Percentiles rank a stretch among this genome's conserved stretches.
phyloP scores from a whole-genome alignment of 1,140 invertebrate genomes.

The Coptotermes formosanus region DNA sequence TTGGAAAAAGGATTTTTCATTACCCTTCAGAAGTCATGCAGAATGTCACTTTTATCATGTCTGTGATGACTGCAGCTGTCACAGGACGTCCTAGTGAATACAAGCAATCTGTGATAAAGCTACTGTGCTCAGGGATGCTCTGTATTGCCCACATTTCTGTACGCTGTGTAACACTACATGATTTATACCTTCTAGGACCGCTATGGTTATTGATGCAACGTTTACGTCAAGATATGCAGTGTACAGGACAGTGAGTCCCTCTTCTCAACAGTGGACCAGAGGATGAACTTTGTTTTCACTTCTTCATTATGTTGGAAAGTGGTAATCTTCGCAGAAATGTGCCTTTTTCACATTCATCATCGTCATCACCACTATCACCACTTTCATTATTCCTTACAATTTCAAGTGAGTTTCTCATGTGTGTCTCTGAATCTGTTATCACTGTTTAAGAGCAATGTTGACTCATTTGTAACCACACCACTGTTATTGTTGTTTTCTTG shows the following conservation, averaged over 20 bases:
- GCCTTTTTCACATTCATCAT: background rate
- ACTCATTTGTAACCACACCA: background rate
- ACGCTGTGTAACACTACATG: background rate
- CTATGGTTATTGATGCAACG: background rate
- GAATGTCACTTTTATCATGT: too few relatives aligned
- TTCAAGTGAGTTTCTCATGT: background rate
- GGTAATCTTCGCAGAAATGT: background rate
- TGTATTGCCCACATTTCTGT: background rate
- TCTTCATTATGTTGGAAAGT: slow-evolving; percentile 6
- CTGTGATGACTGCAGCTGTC: too few relatives aligned
- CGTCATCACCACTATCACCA: background rate
- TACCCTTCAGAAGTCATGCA: background rate
- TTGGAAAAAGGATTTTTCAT: background rate
- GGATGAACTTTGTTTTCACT: background rate
- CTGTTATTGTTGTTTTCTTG: background rate
- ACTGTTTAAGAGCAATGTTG: background rate
- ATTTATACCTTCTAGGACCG: background rate
- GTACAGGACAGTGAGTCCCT: background rate
- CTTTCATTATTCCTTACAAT: background rate
- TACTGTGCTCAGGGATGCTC: background rate
- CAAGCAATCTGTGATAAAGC: background rate
- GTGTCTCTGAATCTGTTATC: background rate
- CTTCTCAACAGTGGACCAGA: background rate
- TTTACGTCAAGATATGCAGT: background rate
- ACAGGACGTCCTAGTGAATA: too few relatives aligned